Evolutionary conservation across 2,113 vertebrate genomes (phyloP).

Genomic region (Pelobates fuscus): DNA sequence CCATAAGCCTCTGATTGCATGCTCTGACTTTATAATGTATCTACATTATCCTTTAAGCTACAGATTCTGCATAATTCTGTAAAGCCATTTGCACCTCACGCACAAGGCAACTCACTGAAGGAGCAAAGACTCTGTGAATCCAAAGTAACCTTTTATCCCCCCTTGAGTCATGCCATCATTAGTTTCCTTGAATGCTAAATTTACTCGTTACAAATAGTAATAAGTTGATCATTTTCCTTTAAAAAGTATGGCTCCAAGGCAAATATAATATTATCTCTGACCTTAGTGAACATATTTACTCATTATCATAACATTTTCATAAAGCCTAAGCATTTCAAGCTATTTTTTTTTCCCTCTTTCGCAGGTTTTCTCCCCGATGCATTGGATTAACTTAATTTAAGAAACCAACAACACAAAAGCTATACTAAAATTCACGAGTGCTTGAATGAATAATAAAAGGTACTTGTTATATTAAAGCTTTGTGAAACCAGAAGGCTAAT

Average conservation of each 20-base stretch:
- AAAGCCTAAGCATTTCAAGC: constrained; percentile 6
- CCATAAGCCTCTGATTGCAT: too few species aligned
- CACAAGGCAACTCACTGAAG: too few species aligned
- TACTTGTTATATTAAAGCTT: constrained; percentile 53
- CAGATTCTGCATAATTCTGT: too few species aligned
- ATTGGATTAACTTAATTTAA: constrained; percentile 53
- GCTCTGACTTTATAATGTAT: too few species aligned
- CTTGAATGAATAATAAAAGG: constrained; percentile 56
- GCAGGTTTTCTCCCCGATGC: constrained; percentile 51
- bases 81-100: too few species aligned
- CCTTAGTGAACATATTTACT: constrained; percentile 43
- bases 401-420: constrained; percentile 56
- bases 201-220: background rate
- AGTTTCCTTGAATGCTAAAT: too few species aligned
- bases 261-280: constrained; percentile 24
- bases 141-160: too few species aligned
- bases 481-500: constrained; percentile 52
- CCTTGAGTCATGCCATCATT: too few species aligned
- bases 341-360: constrained; percentile 46
- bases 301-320: constrained; percentile 51
- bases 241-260: background rate
- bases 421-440: constrained; percentile 59
- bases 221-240: background rate
- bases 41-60: too few species aligned
- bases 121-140: too few species aligned